Evolutionary conservation across 92 coral and sea anemone species (phyloP).

Genomic region (Siderastrea radians): DNA sequence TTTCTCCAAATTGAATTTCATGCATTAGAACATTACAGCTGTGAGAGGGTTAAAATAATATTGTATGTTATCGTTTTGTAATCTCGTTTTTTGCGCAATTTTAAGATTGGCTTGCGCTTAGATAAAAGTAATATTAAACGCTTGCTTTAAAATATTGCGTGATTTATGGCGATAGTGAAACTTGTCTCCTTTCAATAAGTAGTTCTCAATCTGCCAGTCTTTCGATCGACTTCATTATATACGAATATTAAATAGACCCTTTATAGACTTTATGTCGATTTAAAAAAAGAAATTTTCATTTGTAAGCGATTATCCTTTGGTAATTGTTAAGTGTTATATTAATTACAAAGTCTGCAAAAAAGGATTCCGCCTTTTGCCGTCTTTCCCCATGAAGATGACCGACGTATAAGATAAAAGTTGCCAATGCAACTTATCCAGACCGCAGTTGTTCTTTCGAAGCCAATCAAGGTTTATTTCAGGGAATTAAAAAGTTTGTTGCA

Average conservation of each 20-base stretch:
- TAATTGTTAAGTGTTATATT: neutral
- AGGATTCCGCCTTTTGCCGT: neutral
- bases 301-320: neutral
- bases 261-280: too few relatives aligned
- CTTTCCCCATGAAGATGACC: neutral
- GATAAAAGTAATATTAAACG: too few relatives aligned
- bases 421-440: neutral
- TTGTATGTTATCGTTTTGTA: neutral
- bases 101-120: neutral
- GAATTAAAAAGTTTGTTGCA: neutral
- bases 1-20: neutral
- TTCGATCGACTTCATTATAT: neutral
- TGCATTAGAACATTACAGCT: neutral
- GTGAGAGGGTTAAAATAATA: neutral
- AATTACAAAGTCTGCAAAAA: neutral
- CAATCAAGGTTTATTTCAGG: neutral
- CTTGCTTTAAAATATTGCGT: too few relatives aligned
- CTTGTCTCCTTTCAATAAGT: neutral
- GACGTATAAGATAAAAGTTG: neutral
- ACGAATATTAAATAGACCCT: neutral
- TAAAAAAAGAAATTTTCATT: neutral
- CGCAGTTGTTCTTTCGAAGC: too few relatives aligned
- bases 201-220: neutral
- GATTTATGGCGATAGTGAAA: neutral
- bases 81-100: neutral